Evolutionary conservation across 2,888 invertebrate genomes (phyloP).

Genomic region (Phymatocera aterrima): DNA sequence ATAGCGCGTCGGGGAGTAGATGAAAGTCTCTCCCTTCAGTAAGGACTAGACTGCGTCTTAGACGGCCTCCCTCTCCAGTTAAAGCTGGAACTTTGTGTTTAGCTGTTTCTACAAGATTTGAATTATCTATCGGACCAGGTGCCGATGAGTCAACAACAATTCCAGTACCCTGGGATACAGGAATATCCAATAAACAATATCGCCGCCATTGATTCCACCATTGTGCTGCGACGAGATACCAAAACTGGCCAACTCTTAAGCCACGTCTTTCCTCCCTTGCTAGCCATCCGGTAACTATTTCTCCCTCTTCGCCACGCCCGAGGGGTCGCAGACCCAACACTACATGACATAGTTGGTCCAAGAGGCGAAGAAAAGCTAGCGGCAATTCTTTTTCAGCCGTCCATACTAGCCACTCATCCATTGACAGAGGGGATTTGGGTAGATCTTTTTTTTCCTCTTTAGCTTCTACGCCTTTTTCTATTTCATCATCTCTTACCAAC

Average conservation of each 20-base stretch:
- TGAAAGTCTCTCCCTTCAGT: conserved; percentile 91
- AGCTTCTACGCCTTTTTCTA: conserved; percentile 43
- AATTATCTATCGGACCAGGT: conserved; percentile 88
- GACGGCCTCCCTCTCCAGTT: conserved; percentile 92
- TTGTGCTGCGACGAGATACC: conserved; percentile 90
- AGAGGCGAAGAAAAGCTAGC: conserved; percentile 83
- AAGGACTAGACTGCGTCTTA: conserved; percentile 85
- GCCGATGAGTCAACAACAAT: conserved; percentile 55
- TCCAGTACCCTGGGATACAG: conserved; percentile 34
- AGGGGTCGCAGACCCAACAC: conserved; percentile 90
- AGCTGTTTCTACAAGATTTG: conserved; percentile 81
- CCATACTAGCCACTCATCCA: conserved; percentile 94
- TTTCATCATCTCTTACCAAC: conserved; percentile 74
- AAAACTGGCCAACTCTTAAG: conserved; percentile 88
- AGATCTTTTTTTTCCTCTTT: conserved; percentile 46
- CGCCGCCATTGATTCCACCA: conserved; percentile 91
- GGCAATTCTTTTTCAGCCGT: conserved; percentile 84
- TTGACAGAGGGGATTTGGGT: conserved; percentile 75
- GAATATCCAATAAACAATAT: conserved; percentile 41
- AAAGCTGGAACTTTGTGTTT: conserved; percentile 83
- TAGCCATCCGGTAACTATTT: conserved; percentile 90
- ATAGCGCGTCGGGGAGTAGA: conserved; percentile 89
- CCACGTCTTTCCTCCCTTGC: conserved; percentile 86
- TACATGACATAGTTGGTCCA: conserved; percentile 91
- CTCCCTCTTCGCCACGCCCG: conserved; percentile 88